Percentiles rank a stretch among this genome's conserved stretches.
Conservation (phyloP, 2,113 vertebrate genomes). For the Dicrurus megarhynchus region DNA sequence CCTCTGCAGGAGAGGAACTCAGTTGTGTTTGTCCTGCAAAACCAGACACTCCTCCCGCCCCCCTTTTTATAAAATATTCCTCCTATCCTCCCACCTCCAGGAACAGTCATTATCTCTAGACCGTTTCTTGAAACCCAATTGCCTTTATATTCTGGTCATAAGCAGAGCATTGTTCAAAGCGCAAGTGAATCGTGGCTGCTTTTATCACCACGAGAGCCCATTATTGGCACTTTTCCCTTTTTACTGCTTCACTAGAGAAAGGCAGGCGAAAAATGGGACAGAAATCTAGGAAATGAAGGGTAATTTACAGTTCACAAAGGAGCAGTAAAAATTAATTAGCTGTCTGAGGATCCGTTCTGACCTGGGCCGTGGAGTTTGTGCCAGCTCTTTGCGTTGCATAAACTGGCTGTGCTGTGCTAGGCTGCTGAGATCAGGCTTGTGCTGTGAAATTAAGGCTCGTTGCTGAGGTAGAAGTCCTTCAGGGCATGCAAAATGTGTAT, state of each 20-base stretch:
- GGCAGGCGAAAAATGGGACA: constrained; percentile 34
- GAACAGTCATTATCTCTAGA: constrained; percentile 39
- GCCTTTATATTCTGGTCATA: constrained; percentile 48
- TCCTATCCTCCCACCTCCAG: constrained; percentile 8
- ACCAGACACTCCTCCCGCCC: neutral
- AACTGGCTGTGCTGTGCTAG: neutral
- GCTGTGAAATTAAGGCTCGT: constrained; percentile 18
- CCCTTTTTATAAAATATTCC: neutral
- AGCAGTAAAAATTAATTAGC: constrained; percentile 69
- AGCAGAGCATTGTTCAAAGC: constrained; percentile 26
- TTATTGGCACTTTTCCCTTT: constrained; percentile 57
- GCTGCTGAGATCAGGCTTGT: constrained; percentile 3
- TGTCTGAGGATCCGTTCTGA: constrained; percentile 56
- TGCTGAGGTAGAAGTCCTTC: neutral
- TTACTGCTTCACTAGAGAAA: constrained; percentile 46
- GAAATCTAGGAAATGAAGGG: constrained; percentile 67
- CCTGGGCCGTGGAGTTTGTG: neutral
- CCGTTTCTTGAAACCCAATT: constrained; percentile 18
- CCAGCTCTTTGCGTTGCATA: constrained; percentile 5
- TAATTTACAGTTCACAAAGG: constrained; percentile 68
- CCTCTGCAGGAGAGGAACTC: neutral
- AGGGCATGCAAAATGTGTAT: constrained; percentile 43
- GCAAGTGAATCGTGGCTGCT: neutral
- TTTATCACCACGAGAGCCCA: constrained; percentile 25
- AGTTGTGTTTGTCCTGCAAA: neutral